Base-by-base conservation (phyloP, 2,888 invertebrate species). In the Cephus spinipes region DNA sequence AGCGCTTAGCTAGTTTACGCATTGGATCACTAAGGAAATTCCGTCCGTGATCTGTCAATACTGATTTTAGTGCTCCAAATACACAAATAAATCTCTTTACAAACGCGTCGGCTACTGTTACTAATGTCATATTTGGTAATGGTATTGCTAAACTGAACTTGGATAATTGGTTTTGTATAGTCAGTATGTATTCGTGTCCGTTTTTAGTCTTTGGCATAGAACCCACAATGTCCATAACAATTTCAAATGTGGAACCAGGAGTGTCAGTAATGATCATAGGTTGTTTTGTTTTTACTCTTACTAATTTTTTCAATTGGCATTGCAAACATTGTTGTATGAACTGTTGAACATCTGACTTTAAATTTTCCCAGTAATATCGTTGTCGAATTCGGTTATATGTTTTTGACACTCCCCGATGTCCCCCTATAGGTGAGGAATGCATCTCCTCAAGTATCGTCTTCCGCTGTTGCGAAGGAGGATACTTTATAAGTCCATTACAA, bases 181-280 rank as follows among this genome's bases (percentile, higher is more conserved):
- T 78, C 69, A 76, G n/a, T 11, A 78, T 76, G 33, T 78, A 78
- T n/a, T 75, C 75, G 23, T 78, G 75, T 4, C 68, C 40, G 33
- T 12, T 12, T n/a, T 3, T 6, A 12, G 77, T 77, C 11, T 31
- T 35, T 23, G 77, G 77, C 33, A 77, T 34, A n/a, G n/a, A n/a
- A n/a, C n/a, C n/a, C n/a, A n/a, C n/a, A n/a, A n/a, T n/a, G n/a
- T n/a, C n/a, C n/a, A n/a, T n/a, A n/a, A n/a, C 40, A 3, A 74
- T 33, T 73, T 75, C 77, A 30, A 77, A 77, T n/a, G n/a, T 33
- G 4, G 74, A 69, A 15, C 74, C 69, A 0, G 75, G 77, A 11
- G 77, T 77, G 4, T 75, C 74, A 11, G 77, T 77, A 31, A 77
- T 68, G 4, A 77, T 33, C 77, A 77, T 75, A 1, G 77, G 77